Evolutionary conservation across 2,888 invertebrate species (phyloP), one percentile per base, ranked within the genome.

Genomic region (Bhutanitis thaidina): DNA sequence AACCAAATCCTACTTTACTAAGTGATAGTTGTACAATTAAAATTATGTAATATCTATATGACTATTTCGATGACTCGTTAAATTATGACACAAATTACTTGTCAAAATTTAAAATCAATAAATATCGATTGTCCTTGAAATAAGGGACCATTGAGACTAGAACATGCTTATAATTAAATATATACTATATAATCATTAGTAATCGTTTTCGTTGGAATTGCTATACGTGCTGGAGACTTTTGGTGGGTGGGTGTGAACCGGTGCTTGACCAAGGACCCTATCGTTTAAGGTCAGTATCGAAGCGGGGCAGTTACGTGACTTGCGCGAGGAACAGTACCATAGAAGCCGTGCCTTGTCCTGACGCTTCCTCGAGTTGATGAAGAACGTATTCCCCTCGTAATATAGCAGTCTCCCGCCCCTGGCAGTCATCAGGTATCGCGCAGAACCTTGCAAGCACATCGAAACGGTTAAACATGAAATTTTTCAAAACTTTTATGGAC

Each of bases 311-410:
- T 67, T 71, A 16, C 69, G 69, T 8, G 78, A 79, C 56, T 74
- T 80, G 49, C 80, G 64, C n/a, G 76, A 77, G 1, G 80, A 82
- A 55, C 81, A 80, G 65, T 77, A 81, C 79, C 80, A 81, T 30
- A 80, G 69, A 36, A 78, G 62, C 4, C 77, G 69, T 10, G 71
- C 56, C 52, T 71, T 65, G 47, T 69, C 65, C 56, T 70, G 67
- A 27, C 64, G 71, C 56, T 71, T 75, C 36, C 74, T 65, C 44
- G 71, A 72, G 63, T 80, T 80, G 52, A 76, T 72, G 71, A 79
- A 80, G 67, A 69, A 82, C 0, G 77, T 81, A 58, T 82, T 75
- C 50, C 79, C 80, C 50, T 71, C 69, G 69, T 73, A 77, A 64
- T 74, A 74, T 32, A 82, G 70, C 47, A 80, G 70, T 43, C 74